Conservation (phyloP, 2,888 invertebrate genomes). For the Allolobophora icterica region DNA sequence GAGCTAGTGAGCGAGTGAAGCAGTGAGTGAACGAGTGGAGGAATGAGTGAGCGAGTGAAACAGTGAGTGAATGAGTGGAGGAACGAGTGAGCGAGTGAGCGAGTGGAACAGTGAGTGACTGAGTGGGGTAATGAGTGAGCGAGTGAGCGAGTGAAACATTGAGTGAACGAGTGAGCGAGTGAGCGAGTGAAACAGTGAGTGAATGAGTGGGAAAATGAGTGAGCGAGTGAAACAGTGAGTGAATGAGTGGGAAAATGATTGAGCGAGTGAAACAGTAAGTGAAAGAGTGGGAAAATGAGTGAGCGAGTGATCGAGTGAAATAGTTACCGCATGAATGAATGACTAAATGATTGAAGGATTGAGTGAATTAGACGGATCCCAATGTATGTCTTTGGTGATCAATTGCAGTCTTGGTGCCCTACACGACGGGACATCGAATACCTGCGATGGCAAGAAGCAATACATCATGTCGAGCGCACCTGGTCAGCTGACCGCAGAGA, state of each 20-base stretch:
- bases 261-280: not conserved
- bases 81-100: not conserved
- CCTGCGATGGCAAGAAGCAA: constrained; percentile 46
- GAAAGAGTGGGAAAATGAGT: not conserved
- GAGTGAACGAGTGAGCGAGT: not conserved
- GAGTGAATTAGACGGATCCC: not conserved
- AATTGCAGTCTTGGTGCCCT: constrained; percentile 50
- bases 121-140: not conserved
- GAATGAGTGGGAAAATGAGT: not conserved
- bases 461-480: constrained; percentile 52
- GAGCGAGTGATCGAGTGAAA: not conserved
- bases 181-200: not conserved
- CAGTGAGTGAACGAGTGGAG: not conserved
- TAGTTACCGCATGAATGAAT: not conserved
- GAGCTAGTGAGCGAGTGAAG: not conserved
- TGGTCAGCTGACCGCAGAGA: constrained; percentile 42
- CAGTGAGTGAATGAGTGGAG: not conserved
- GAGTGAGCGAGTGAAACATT: not conserved
- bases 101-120: not conserved
- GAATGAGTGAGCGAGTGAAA: not conserved
- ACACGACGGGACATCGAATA: constrained; percentile 49
- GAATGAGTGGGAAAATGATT: too few relatives aligned
- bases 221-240: too few relatives aligned
- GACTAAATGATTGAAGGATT: not conserved
- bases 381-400: not conserved